These are phyloP conservation scores for Lordiphosa clarofinis DNA, from an alignment of 1,140 invertebrate species.

Conservation along the genomic window DNA sequence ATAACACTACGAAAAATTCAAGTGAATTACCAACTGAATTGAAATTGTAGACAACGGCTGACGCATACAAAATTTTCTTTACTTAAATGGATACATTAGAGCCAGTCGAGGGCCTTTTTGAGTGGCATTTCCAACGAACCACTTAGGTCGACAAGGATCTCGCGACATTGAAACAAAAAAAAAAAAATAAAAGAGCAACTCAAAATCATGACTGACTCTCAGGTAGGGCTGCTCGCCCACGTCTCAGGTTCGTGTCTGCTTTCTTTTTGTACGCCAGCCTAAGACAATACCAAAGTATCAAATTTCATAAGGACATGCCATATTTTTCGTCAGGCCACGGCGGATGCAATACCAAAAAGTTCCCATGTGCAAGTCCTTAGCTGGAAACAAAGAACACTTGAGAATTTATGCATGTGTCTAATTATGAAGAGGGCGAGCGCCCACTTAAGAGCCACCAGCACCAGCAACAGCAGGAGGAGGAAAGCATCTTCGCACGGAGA, in stretches of 20 bases:
- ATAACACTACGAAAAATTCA: neutral
- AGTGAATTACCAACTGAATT: conserved; percentile 8
- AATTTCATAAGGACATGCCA: conserved; percentile 71
- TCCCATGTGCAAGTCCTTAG: conserved; percentile 36
- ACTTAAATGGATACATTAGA: conserved; percentile 24
- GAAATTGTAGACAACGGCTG: conserved; percentile 27
- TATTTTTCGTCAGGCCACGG: conserved; percentile 11
- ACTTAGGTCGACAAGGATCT: conserved; percentile 41
- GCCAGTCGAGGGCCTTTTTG: conserved; percentile 24
- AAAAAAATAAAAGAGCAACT: conserved; percentile 17
- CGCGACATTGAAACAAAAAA: conserved; percentile 46
- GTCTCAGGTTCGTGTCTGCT: conserved; percentile 51
- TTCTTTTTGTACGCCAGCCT: conserved; percentile 30
- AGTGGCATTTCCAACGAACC: conserved; percentile 41
- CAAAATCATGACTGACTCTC: conserved; percentile 29
- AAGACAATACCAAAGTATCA: conserved; percentile 55
- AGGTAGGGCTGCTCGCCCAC: conserved; percentile 48
- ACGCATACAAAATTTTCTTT: conserved; percentile 9
- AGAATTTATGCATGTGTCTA: conserved; percentile 54
- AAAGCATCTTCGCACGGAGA: conserved; percentile 20
- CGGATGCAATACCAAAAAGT: conserved; percentile 22
- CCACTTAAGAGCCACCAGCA: conserved; percentile 58
- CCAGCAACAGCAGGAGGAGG: conserved; percentile 2
- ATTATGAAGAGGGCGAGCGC: conserved; percentile 57
- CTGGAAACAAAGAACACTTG: conserved; percentile 39